Conservation (phyloP, 2,888 invertebrate species). For the Ecdyonurus torrentis region DNA sequence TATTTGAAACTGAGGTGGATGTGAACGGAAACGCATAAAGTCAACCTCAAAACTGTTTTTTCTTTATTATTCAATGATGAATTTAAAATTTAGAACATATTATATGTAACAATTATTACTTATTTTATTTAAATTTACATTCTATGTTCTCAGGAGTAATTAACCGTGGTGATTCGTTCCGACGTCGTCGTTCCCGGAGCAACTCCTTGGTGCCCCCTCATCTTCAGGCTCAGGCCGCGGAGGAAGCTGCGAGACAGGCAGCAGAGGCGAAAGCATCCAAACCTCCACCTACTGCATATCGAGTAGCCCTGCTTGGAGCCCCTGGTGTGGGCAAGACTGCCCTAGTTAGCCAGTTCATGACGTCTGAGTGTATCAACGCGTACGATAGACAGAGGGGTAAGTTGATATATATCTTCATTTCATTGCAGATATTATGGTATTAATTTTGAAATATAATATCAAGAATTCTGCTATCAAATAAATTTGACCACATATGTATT, state of each 20-base stretch:
- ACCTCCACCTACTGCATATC: constrained; percentile 26
- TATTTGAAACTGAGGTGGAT: no score
- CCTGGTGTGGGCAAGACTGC: constrained; percentile 74
- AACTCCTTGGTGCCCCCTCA: constrained; percentile 55
- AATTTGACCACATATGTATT: no score
- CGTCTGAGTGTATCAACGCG: constrained; percentile 85
- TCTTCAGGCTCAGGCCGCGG: constrained; percentile 25
- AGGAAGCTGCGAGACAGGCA: constrained; percentile 17
- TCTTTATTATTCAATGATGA: no score
- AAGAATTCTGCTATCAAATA: no score
- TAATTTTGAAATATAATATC: no score
- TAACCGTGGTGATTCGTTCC: constrained; percentile 85
- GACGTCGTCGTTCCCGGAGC: constrained; percentile 65
- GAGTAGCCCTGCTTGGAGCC: constrained; percentile 62
- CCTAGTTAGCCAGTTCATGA: constrained; percentile 75
- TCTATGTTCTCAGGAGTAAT: constrained; percentile 60
- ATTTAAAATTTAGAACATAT: no score
- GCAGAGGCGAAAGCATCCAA: constrained; percentile 17
- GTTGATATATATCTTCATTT: no score
- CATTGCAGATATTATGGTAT: no score
- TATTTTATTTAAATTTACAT: no score
- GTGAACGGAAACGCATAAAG: no score
- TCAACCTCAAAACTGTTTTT: no score
- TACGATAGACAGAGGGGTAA: constrained; percentile 74
- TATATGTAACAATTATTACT: no score